Evolutionary conservation across 1,140 invertebrate species (phyloP).

Genomic region (Arctopsyche grandis): DNA sequence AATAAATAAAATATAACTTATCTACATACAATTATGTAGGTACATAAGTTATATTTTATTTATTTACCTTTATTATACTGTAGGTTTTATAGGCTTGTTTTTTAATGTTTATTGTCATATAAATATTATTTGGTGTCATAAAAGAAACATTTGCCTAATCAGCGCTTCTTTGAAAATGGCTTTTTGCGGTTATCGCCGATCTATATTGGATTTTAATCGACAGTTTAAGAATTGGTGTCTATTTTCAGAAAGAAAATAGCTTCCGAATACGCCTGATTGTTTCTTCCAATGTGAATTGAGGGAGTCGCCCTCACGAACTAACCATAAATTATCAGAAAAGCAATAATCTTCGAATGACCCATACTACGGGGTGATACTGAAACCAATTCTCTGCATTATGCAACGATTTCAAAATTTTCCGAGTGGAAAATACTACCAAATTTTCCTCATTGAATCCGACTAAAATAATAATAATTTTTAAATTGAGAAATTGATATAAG

Average conservation of each 20-base stretch:
- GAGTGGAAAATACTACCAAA: no score
- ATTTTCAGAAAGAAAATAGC: background rate
- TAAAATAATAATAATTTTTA: no score
- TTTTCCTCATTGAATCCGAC: no score
- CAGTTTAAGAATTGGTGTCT: background rate
- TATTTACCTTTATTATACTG: no score
- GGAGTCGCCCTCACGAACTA: background rate
- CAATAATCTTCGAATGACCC: slow-evolving; percentile 1
- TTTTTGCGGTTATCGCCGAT: background rate
- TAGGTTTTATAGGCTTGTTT: background rate
- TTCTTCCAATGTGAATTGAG: background rate
- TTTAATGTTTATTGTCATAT: background rate
- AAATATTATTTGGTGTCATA: background rate
- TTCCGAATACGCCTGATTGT: background rate
- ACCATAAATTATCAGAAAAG: slow-evolving; percentile 19
- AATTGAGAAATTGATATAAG: background rate
- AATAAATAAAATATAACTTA: no score
- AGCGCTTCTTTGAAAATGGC: background rate
- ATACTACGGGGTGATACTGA: background rate
- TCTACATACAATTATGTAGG: no score
- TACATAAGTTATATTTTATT: no score
- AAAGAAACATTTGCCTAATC: background rate
- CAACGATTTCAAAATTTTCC: background rate
- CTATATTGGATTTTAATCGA: slow-evolving; percentile 18
- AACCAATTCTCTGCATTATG: background rate